These are phyloP conservation scores for Meiosimyza platycephala DNA, from an alignment of 2,888 invertebrate genomes.

Conservation along the genomic window DNA sequence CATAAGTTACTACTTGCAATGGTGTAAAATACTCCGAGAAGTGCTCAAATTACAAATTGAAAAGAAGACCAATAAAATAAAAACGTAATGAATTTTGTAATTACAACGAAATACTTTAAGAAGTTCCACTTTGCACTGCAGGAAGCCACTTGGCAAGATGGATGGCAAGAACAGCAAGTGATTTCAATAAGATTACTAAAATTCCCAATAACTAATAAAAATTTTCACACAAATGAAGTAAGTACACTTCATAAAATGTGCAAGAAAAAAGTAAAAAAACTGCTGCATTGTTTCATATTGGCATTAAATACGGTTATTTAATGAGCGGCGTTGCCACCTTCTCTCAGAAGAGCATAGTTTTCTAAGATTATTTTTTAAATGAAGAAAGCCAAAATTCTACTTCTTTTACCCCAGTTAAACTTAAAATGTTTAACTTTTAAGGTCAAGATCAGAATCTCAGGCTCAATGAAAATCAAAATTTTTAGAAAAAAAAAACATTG, in stretches of 20 bases:
- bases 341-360: too few species aligned
- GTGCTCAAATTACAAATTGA: conserved; percentile 35
- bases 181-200: conserved; percentile 49
- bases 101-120: conserved; percentile 24
- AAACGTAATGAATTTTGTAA: conserved; percentile 29
- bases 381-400: too few species aligned
- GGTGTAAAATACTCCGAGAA: conserved; percentile 26
- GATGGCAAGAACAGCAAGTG: conserved; percentile 39
- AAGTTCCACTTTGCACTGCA: conserved; percentile 28
- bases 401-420: too few species aligned
- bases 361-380: too few species aligned
- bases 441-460: too few species aligned
- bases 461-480: too few species aligned
- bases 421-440: too few species aligned
- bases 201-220: conserved; percentile 61
- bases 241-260: conserved; percentile 26
- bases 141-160: conserved; percentile 27
- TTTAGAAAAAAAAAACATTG: too few species aligned
- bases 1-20: neutral
- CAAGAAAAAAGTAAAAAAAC: conserved; percentile 29
- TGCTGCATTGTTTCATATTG: conserved; percentile 58
- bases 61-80: neutral
- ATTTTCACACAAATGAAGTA: conserved; percentile 41
- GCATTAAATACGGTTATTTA: conserved; percentile 49
- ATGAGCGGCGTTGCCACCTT: too few species aligned